These are phyloP conservation scores for Lanistes nyassanus DNA, from an alignment of 1,140 invertebrate species.

Conservation along the genomic window DNA sequence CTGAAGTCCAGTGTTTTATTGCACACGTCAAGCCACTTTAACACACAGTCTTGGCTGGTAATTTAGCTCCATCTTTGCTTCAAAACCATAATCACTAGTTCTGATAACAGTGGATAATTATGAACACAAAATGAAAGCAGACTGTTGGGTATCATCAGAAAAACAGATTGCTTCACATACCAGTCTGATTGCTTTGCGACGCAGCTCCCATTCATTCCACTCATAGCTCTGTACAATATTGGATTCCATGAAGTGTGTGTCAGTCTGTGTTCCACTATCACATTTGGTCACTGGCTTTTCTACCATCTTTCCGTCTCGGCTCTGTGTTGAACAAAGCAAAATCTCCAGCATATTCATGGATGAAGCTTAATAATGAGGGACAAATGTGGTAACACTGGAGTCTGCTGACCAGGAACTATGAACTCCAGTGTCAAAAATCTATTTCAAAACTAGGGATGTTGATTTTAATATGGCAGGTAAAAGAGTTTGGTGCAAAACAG, in stretches of 20 bases:
- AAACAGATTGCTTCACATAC: constrained; percentile 62
- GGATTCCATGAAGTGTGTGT: constrained; percentile 74
- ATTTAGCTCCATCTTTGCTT: no score
- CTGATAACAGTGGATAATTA: background rate
- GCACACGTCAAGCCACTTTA: background rate
- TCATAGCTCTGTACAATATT: constrained; percentile 77
- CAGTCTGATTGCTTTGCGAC: constrained; percentile 76
- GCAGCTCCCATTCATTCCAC: constrained; percentile 83
- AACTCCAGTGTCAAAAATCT: no score
- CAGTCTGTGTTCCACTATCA: constrained; percentile 77
- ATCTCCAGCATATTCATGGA: background rate
- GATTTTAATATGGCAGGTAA: no score
- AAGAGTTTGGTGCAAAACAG: no score
- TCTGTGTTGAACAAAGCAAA: constrained; percentile 38
- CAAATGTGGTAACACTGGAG: no score
- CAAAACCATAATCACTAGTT: background rate
- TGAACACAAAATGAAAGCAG: background rate
- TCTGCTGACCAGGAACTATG: no score
- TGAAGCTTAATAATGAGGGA: background rate
- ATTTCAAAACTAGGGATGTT: no score
- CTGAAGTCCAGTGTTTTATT: background rate
- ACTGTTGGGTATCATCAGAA: background rate
- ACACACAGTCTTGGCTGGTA: background rate
- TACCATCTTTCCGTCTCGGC: constrained; percentile 64
- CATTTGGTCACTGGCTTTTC: constrained; percentile 67